Evolutionary conservation across 2,888 invertebrate genomes (phyloP).

Genomic region (Ptychoptera contaminata): DNA sequence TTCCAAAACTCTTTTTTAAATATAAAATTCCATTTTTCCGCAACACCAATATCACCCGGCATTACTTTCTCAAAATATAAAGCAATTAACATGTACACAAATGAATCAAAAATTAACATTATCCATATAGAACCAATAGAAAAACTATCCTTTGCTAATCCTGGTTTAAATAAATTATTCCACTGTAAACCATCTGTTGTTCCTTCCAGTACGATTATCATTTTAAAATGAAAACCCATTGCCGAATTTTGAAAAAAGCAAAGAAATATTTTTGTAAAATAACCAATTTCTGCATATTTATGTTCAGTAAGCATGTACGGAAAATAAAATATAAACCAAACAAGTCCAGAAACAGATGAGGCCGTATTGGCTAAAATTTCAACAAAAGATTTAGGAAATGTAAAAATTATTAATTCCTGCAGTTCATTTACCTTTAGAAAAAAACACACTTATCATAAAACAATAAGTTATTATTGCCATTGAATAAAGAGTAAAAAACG

Average conservation of each 20-base stretch:
- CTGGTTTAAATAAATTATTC: constrained; percentile 41
- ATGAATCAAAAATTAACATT: constrained; percentile 43
- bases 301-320: constrained; percentile 53
- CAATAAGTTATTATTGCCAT: constrained; percentile 57
- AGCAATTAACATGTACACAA: constrained; percentile 58
- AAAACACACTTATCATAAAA: constrained; percentile 65
- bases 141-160: constrained; percentile 50
- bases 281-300: constrained; percentile 45
- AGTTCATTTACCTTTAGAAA: constrained; percentile 47
- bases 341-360: constrained; percentile 55
- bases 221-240: constrained; percentile 62
- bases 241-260: constrained; percentile 62
- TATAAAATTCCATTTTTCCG: constrained; percentile 67
- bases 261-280: constrained; percentile 41
- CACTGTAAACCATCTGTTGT: constrained; percentile 43
- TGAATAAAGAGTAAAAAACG: constrained; percentile 56
- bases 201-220: constrained; percentile 48
- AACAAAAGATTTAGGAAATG: too few relatives aligned
- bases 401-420: too few relatives aligned
- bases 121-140: constrained; percentile 53
- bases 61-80: constrained; percentile 74
- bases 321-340: constrained; percentile 59
- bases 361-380: constrained; percentile 49
- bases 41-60: constrained; percentile 75
- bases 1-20: constrained; percentile 43